phyloP scores from a whole-genome alignment of 1,140 invertebrate species.

The Aporrectodea caliginosa region DNA sequence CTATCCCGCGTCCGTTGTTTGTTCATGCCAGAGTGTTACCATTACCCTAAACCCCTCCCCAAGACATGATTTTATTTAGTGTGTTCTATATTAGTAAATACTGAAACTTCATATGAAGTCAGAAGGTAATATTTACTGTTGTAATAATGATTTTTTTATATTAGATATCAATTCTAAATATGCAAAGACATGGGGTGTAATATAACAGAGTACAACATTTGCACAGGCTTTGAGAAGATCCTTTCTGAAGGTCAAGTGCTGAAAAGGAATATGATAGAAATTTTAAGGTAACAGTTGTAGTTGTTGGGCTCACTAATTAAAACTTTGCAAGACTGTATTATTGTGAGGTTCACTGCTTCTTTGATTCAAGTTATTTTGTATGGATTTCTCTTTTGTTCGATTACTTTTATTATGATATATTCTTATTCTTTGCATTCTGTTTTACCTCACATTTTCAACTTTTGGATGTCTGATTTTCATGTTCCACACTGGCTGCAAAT shows the following conservation, averaged over 20 bases:
- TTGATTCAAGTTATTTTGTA: neutral
- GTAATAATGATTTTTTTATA: neutral
- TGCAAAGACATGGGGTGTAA: neutral
- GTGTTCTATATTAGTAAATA: neutral
- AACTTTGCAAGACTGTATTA: no score
- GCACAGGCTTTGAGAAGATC: neutral
- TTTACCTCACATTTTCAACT: neutral
- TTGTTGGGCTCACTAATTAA: no score
- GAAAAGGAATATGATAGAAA: neutral
- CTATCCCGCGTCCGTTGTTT: neutral
- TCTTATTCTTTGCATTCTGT: neutral
- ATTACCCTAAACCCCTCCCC: neutral
- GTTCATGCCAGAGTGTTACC: neutral
- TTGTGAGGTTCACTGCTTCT: no score
- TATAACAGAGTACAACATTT: no score
- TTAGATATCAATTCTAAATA: neutral
- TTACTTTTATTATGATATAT: neutral
- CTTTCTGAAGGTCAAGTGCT: neutral
- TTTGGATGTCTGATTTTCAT: neutral
- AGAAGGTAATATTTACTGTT: neutral
- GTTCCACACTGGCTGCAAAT: no score
- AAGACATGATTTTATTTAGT: neutral
- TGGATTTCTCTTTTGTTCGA: neutral
- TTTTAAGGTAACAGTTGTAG: no score
- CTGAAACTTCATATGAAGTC: neutral